These are phyloP conservation scores for Eristalinus aeneus DNA, from an alignment of 2,888 invertebrate genomes.

Conservation along the genomic window DNA sequence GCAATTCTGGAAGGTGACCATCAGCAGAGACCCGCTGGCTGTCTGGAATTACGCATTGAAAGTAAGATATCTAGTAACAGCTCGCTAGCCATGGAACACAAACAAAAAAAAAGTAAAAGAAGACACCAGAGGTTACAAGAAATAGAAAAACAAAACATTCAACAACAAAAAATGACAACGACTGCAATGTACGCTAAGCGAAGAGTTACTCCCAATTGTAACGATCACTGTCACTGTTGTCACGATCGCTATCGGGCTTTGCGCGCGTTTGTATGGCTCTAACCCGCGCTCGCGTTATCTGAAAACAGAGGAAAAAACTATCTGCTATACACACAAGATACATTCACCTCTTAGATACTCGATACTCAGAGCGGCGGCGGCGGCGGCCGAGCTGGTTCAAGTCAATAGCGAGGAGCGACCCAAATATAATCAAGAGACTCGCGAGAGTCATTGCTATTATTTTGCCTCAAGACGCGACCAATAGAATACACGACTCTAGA, in stretches of 20 bases:
- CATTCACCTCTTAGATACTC: conserved; percentile 19
- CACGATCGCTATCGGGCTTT: conserved; percentile 39
- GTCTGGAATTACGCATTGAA: too few relatives aligned
- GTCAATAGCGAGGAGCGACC: conserved; percentile 48
- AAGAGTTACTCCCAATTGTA: conserved; percentile 28
- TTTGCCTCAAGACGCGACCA: conserved; percentile 40
- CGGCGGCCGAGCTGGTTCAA: not conserved
- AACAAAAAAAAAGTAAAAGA: not conserved
- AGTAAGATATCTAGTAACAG: too few relatives aligned
- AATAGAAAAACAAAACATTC: not conserved
- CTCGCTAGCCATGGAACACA: not conserved
- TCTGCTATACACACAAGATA: conserved; percentile 7
- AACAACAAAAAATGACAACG: not conserved
- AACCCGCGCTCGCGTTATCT: conserved; percentile 55
- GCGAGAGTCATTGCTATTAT: conserved; percentile 61
- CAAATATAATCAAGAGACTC: conserved; percentile 53
- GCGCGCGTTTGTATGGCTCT: conserved; percentile 25
- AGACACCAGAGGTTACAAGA: too few relatives aligned
- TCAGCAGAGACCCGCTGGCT: conserved; percentile 9
- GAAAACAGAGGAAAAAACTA: not conserved
- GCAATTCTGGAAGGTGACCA: conserved; percentile 30
- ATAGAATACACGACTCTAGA: conserved; percentile 7
- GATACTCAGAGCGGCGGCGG: not conserved
- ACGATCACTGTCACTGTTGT: conserved; percentile 44
- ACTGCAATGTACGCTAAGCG: not conserved